These are phyloP conservation scores for human (Homo sapiens) DNA, from an alignment of 2,113 vertebrate species.

Conservation along the genomic window GRCh38 chrX:91047001-91047500, in stretches of 20 bases:
- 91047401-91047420: too few species aligned
- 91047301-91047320: too few species aligned
- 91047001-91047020: not conserved
- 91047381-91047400: too few species aligned
- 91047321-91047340: too few species aligned
- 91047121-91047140: not conserved
- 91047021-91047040: not conserved
- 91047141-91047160: not conserved
- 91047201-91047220: not conserved
- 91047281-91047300: not conserved
- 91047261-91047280: not conserved
- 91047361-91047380: too few species aligned
- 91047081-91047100: not conserved
- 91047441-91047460: too few species aligned
- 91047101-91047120: not conserved
- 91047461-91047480: too few species aligned
- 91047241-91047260: not conserved
- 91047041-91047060: not conserved
- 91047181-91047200: not conserved
- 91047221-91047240: not conserved
- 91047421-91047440: too few species aligned
- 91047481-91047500: too few species aligned
- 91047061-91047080: not conserved
- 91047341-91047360: too few species aligned
- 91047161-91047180: not conserved